Percentiles rank a stretch among this genome's conserved stretches.
phyloP scores from a whole-genome alignment of 2,797 vertebrate genomes.

The Lepilemur ruficaudatus region DNA sequence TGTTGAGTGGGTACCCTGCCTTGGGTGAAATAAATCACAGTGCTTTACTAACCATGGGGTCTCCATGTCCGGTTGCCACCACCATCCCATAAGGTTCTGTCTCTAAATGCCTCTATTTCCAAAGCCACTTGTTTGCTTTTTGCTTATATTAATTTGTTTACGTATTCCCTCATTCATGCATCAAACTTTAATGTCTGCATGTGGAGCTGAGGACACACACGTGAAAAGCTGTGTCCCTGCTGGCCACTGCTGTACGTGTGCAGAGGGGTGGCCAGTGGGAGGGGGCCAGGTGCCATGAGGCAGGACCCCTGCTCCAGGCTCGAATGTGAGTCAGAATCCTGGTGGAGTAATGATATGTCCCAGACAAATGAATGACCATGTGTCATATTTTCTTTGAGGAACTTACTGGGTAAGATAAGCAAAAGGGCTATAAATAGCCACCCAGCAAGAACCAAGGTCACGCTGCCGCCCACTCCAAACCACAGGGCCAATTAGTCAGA shows the following conservation, averaged over 20 bases:
- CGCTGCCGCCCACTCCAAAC: rapidly evolving
- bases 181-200: rapidly evolving
- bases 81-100: rapidly evolving
- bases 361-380: not conserved
- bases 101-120: not conserved
- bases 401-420: conserved; percentile 19
- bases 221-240: too few relatives aligned
- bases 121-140: not conserved
- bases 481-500: not conserved
- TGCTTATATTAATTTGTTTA: rapidly evolving
- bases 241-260: not conserved
- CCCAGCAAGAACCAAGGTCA: not conserved
- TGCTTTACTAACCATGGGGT: rapidly evolving
- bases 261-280: rapidly evolving
- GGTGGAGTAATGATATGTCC: not conserved
- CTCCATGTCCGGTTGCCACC: not conserved
- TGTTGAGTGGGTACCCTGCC: rapidly evolving
- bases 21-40: rapidly evolving
- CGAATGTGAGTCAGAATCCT: not conserved
- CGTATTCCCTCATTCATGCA: not conserved
- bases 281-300: too few relatives aligned
- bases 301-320: not conserved
- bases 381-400: conserved; percentile 42
- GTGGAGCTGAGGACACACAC: not conserved
- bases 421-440: conserved; percentile 42